Percentiles rank a stretch among this genome's conserved stretches.
Evolutionary conservation across 2,888 invertebrate species (phyloP).

Genomic region (Cybosia mesomella): DNA sequence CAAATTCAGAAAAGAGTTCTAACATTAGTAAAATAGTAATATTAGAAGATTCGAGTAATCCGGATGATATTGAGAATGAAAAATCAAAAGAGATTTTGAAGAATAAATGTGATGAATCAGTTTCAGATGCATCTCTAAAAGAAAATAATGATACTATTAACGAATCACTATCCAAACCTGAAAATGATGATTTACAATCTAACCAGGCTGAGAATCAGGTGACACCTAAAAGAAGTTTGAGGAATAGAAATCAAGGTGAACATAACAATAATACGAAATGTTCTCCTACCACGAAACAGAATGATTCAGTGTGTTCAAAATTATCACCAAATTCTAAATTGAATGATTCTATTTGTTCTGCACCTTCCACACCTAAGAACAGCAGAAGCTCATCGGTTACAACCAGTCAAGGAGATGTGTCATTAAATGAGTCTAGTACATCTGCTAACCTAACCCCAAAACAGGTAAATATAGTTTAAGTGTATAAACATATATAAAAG

Average conservation of each 20-base stretch:
- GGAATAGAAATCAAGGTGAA: slow-evolving; percentile 62
- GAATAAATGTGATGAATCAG: slow-evolving; percentile 15
- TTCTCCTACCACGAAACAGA: slow-evolving; percentile 56
- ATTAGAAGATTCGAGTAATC: slow-evolving; percentile 57
- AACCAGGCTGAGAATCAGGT: slow-evolving; percentile 31
- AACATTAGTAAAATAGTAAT: slow-evolving; percentile 40
- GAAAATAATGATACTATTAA: slow-evolving; percentile 14
- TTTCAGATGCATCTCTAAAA: slow-evolving; percentile 16
- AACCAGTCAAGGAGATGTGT: slow-evolving; percentile 64
- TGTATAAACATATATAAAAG: too few species aligned
- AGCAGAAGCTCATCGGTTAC: slow-evolving; percentile 64
- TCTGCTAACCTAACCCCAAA: slow-evolving; percentile 73
- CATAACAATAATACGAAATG: slow-evolving; percentile 57
- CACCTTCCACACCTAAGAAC: slow-evolving; percentile 52
- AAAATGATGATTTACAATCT: slow-evolving; percentile 20
- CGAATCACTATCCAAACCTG: slow-evolving; percentile 29
- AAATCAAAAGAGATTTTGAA: slow-evolving; percentile 15
- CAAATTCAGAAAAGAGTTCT: slow-evolving; percentile 25
- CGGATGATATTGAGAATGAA: slow-evolving; percentile 27
- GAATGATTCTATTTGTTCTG: slow-evolving; percentile 62
- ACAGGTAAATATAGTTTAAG: slow-evolving; percentile 61
- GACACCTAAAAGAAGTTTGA: slow-evolving; percentile 67
- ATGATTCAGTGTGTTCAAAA: slow-evolving; percentile 52
- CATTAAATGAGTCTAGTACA: slow-evolving; percentile 64
- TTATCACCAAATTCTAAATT: slow-evolving; percentile 57